phyloP scores from a whole-genome alignment of 2,113 vertebrate species.

The Phainopepla nitens region DNA sequence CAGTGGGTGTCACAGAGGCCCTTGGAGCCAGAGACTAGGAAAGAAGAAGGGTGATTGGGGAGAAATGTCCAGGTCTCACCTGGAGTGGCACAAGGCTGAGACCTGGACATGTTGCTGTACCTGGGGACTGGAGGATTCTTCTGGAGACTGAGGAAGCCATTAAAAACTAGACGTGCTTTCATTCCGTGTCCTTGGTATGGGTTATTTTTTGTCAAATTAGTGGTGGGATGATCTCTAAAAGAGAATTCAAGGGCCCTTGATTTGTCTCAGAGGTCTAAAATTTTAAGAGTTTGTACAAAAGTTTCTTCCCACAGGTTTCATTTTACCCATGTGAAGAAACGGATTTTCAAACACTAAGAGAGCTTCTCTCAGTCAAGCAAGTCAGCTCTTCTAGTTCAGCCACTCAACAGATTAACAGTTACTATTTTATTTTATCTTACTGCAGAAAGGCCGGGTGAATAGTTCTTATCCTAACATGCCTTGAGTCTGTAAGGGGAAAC shows the following conservation, averaged over 20 bases:
- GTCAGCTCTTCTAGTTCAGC: not conserved
- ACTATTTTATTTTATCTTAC: not conserved
- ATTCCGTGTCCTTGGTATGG: rapidly evolving
- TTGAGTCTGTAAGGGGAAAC: not conserved
- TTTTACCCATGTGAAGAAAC: not conserved
- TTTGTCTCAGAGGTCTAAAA: not conserved
- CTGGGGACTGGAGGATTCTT: rapidly evolving
- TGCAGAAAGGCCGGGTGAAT: not conserved
- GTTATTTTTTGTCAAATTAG: not conserved
- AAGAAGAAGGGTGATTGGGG: not conserved
- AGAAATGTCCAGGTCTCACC: not conserved
- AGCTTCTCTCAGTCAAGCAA: not conserved
- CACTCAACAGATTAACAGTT: not conserved
- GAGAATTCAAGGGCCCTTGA: not conserved
- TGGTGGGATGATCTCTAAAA: not conserved
- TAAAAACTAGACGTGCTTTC: not conserved
- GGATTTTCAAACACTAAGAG: not conserved
- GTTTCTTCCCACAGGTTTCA: not conserved
- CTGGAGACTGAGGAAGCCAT: not conserved
- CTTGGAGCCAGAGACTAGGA: not conserved
- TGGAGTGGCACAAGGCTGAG: not conserved
- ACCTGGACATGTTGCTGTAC: rapidly evolving
- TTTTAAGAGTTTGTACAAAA: not conserved
- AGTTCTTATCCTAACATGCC: not conserved
- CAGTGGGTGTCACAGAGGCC: not conserved